phyloP scores from a whole-genome alignment of 2,113 vertebrate species.

The Elephas maximus region DNA sequence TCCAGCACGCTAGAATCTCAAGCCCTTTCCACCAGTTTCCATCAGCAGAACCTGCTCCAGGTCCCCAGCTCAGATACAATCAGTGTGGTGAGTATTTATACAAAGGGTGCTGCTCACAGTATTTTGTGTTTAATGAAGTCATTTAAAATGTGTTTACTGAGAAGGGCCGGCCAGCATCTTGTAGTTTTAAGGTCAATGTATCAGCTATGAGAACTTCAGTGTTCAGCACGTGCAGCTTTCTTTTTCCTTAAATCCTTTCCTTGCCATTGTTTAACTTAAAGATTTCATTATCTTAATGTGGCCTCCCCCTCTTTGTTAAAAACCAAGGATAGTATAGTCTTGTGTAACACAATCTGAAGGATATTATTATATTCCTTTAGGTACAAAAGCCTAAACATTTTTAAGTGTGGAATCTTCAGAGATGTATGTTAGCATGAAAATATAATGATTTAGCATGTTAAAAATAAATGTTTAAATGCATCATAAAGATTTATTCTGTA shows the following conservation, averaged over 20 bases:
- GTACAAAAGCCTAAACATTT: not conserved
- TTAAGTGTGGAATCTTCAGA: not conserved
- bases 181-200: accelerated
- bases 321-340: not conserved
- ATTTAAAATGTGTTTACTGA: not conserved
- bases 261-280: too few species aligned
- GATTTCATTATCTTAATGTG: too few species aligned
- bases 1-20: conserved; percentile 99
- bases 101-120: not conserved
- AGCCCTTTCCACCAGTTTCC: conserved; percentile 96
- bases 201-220: not conserved
- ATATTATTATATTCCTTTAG: not conserved
- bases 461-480: not conserved
- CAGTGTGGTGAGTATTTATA: conserved; percentile 85
- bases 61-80: conserved; percentile 90
- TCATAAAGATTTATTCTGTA: not conserved
- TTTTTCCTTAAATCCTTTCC: not conserved
- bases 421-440: not conserved
- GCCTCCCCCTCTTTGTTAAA: not conserved
- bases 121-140: accelerated
- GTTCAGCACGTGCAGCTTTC: not conserved
- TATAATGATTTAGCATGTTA: too few species aligned
- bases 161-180: accelerated
- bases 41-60: conserved; percentile 93
- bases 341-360: not conserved